Evolutionary conservation across 2,797 vertebrate genomes (phyloP).

Genomic region (Amazonetta brasiliensis): DNA sequence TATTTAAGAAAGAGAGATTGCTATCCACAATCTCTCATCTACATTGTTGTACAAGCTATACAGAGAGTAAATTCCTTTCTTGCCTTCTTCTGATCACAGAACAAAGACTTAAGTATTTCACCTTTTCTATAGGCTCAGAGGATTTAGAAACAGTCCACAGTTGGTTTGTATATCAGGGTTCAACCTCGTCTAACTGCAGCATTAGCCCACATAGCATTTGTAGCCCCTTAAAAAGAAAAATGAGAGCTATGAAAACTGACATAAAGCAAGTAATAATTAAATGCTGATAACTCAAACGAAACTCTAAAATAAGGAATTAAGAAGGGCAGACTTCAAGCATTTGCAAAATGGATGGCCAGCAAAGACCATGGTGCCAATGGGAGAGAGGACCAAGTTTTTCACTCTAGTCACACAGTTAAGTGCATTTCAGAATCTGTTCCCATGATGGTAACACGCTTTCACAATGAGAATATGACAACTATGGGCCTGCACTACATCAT

Average conservation of each 20-base stretch:
- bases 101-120: slow-evolving; percentile 47
- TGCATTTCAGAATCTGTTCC: accelerated
- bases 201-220: not conserved
- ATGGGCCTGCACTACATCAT: not conserved
- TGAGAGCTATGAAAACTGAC: not conserved
- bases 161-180: not conserved
- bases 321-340: not conserved
- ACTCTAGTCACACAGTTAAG: not conserved
- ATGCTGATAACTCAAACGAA: not conserved
- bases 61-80: not conserved
- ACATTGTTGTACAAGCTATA: not conserved
- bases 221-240: not conserved
- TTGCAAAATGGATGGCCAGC: not conserved
- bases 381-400: not conserved
- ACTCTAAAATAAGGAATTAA: not conserved
- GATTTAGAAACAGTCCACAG: not conserved
- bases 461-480: not conserved
- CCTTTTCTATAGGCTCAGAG: not conserved
- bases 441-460: not conserved
- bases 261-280: not conserved
- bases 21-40: not conserved
- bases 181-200: not conserved
- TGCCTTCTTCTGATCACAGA: not conserved
- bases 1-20: not conserved
- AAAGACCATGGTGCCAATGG: accelerated